Percentiles rank a stretch among this genome's conserved stretches.
These are phyloP conservation scores for Noctua pronuba DNA, from an alignment of 2,888 invertebrate species.

Conservation along the genomic window DNA sequence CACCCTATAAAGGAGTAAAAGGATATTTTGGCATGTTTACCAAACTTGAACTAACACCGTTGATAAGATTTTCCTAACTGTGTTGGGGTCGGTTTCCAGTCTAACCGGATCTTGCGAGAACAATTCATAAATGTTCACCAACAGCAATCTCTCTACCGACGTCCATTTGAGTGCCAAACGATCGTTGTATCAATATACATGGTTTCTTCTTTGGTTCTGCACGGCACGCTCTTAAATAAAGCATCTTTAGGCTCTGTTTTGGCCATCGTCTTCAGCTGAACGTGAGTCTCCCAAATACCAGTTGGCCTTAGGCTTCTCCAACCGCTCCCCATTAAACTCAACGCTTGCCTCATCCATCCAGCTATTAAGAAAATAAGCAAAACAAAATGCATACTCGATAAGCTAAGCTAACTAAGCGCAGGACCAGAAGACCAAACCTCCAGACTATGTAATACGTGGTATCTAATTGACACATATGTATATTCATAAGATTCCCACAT, in stretches of 20 bases:
- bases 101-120: neutral
- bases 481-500: no score
- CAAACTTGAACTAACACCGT: no score
- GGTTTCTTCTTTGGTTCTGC: no score
- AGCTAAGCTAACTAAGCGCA: neutral
- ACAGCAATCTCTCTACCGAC: neutral
- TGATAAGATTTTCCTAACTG: neutral
- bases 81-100: no score
- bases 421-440: neutral
- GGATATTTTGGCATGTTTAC: no score
- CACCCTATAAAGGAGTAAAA: no score
- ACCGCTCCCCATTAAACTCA: neutral
- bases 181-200: neutral
- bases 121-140: neutral
- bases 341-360: neutral
- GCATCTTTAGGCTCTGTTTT: neutral
- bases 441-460: neutral
- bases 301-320: neutral
- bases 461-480: neutral
- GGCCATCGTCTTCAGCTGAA: neutral
- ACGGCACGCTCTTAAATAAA: neutral
- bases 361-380: fast-evolving
- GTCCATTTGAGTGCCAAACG: neutral
- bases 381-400: neutral
- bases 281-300: neutral